Conservation (phyloP, 2,888 invertebrate genomes). For the Pherbina coryleti region DNA sequence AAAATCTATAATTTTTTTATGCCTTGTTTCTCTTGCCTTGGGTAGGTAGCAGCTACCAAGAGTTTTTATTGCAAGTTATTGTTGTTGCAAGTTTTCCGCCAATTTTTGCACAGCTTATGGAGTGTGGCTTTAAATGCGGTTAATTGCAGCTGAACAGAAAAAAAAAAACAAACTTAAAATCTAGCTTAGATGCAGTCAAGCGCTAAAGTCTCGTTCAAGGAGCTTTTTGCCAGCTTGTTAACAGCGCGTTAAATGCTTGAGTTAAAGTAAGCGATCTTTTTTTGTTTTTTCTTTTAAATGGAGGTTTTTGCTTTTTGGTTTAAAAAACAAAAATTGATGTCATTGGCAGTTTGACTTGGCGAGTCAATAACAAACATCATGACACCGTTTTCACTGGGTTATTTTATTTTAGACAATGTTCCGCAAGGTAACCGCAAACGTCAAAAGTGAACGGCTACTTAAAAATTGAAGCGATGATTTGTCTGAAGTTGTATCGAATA, state of each 20-base stretch:
- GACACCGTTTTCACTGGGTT: neutral
- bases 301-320: neutral
- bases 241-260: neutral
- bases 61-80: constrained; percentile 39
- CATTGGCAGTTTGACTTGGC: neutral
- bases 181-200: neutral
- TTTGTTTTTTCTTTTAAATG: neutral
- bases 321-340: neutral
- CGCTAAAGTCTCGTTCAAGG: constrained; percentile 27
- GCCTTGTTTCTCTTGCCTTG: constrained; percentile 34
- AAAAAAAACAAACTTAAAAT: neutral
- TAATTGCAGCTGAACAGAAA: constrained; percentile 4
- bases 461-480: too few species aligned
- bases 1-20: constrained; percentile 10
- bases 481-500: too few species aligned
- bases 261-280: neutral
- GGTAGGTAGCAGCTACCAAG: constrained; percentile 51
- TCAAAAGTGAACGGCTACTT: too few species aligned
- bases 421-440: too few species aligned
- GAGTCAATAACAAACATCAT: neutral
- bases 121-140: constrained; percentile 17
- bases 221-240: neutral
- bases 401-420: too few species aligned
- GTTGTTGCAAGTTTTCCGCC: neutral
- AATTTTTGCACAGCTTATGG: neutral